These are phyloP conservation scores for Chloromyia formosa DNA, from an alignment of 2,888 invertebrate species.

Conservation along the genomic window DNA sequence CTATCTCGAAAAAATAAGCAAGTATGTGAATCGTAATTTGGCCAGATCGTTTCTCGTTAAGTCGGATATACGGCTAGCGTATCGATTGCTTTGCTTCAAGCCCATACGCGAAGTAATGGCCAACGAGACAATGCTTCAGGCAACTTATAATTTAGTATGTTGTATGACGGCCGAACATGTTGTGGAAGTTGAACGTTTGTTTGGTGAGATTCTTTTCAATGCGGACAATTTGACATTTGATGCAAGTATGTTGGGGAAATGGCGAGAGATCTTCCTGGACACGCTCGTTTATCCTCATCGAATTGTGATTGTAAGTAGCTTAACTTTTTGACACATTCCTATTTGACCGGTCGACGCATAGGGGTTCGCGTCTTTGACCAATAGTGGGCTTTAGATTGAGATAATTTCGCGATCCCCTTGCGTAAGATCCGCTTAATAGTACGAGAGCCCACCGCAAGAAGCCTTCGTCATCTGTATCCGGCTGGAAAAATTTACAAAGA, in stretches of 20 bases:
- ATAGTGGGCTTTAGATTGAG: too few relatives aligned
- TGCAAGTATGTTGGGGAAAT: conserved; percentile 65
- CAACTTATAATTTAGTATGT: conserved; percentile 71
- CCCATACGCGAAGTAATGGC: conserved; percentile 56
- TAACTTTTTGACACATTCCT: not conserved
- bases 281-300: conserved; percentile 65
- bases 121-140: conserved; percentile 55
- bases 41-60: conserved; percentile 66
- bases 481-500: too few relatives aligned
- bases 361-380: too few relatives aligned
- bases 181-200: conserved; percentile 68
- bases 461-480: too few relatives aligned
- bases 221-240: conserved; percentile 69
- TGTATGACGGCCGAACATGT: conserved; percentile 70
- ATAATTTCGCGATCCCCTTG: too few relatives aligned
- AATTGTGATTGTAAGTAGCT: conserved; percentile 57
- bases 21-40: conserved; percentile 51
- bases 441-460: too few relatives aligned
- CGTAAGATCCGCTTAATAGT: too few relatives aligned
- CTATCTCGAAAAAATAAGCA: conserved; percentile 48
- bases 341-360: too few relatives aligned
- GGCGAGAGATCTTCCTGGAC: conserved; percentile 66
- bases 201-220: conserved; percentile 71
- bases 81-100: conserved; percentile 57
- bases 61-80: conserved; percentile 68